phyloP scores from a whole-genome alignment of 2,888 invertebrate genomes.

The Thelaira solivaga region DNA sequence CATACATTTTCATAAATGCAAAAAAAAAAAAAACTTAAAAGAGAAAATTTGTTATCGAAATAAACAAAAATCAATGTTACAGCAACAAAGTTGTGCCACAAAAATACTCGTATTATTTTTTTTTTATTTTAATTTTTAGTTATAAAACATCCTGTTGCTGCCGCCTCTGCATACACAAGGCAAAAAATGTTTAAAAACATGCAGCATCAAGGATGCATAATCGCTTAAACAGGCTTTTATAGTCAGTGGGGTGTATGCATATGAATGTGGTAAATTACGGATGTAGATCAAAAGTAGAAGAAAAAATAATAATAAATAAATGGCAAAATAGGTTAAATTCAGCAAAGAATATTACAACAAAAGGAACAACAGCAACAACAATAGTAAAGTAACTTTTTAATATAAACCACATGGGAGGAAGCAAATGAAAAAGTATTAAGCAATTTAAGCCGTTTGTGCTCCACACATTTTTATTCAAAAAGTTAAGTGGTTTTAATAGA shows the following conservation, averaged over 20 bases:
- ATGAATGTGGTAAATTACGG: slow-evolving; percentile 36
- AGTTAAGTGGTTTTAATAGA: background rate
- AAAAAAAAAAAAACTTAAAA: too few relatives aligned
- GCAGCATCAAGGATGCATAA: slow-evolving; percentile 33
- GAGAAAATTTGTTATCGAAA: background rate
- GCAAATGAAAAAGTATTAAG: slow-evolving; percentile 30
- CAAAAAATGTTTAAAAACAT: slow-evolving; percentile 6
- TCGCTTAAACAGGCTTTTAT: slow-evolving; percentile 41
- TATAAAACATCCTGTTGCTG: slow-evolving; percentile 51
- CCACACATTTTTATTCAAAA: background rate
- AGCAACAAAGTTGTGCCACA: background rate
- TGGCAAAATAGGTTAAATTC: slow-evolving; percentile 38
- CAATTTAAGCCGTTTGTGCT: slow-evolving; percentile 15
- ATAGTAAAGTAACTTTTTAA: slow-evolving; percentile 36
- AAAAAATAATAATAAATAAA: background rate
- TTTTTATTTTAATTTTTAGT: slow-evolving; percentile 3
- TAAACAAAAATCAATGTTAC: slow-evolving; percentile 9
- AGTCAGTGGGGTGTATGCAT: slow-evolving; percentile 4
- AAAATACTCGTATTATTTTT: too few relatives aligned
- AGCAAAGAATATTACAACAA: slow-evolving; percentile 9
- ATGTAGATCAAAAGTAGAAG: background rate
- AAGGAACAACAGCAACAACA: background rate
- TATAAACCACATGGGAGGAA: slow-evolving; percentile 37
- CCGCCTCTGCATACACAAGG: slow-evolving; percentile 35
- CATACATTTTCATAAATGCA: too few relatives aligned